Conservation (phyloP, 2,113 vertebrate genomes). For the Caloenas nicobarica region DNA sequence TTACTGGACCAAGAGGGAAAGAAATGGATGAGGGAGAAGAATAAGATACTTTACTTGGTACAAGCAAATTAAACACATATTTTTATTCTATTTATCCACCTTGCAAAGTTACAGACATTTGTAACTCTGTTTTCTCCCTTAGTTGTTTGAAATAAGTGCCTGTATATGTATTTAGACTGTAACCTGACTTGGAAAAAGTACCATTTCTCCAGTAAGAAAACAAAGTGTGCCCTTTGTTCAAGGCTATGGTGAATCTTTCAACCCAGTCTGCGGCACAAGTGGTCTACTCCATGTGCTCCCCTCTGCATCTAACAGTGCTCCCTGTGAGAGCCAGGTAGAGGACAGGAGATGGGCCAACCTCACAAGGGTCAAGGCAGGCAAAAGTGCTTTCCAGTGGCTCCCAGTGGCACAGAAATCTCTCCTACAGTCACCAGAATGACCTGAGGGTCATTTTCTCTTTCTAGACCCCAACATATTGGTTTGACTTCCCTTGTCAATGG, state of each 20-base stretch:
- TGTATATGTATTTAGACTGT: not conserved
- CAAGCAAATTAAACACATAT: not conserved
- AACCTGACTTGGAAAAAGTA: not conserved
- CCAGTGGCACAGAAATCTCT: not conserved
- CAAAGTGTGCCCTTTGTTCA: not conserved
- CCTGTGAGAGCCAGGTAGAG: not conserved
- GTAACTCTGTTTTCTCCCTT: not conserved
- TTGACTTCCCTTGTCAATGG: no score
- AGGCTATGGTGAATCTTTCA: not conserved
- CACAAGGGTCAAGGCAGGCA: not conserved
- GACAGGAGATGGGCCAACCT: fast-evolving
- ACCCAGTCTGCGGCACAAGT: not conserved
- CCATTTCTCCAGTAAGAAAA: not conserved
- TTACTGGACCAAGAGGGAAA: not conserved
- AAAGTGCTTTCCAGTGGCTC: not conserved
- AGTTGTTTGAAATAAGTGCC: not conserved
- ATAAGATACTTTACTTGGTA: not conserved
- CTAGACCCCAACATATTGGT: no score
- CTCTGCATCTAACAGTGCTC: fast-evolving
- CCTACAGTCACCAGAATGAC: not conserved
- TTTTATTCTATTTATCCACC: not conserved
- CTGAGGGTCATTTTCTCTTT: no score
- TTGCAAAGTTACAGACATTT: not conserved
- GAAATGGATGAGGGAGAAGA: fast-evolving
- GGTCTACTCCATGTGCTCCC: fast-evolving